Conservation (phyloP, 37 sponge, comb jelly and placozoan species). For the Diacarnus erythraeanus region DNA sequence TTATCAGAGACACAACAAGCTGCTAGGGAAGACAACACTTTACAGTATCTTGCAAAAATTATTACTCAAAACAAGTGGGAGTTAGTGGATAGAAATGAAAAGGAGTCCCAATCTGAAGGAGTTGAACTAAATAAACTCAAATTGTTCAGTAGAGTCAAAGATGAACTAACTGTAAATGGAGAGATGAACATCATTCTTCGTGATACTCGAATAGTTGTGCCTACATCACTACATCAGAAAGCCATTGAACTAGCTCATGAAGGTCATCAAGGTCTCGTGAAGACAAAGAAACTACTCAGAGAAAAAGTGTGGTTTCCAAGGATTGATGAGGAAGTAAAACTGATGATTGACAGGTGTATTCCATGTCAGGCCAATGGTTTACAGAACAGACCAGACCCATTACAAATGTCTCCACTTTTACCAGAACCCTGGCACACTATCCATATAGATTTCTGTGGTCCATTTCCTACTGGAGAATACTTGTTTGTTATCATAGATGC, state of each 20-base stretch:
- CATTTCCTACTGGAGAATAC: conserved; percentile 53
- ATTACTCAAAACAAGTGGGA: not conserved
- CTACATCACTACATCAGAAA: too few relatives aligned
- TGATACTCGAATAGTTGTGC: conserved; percentile 35
- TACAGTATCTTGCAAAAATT: conserved; percentile 2
- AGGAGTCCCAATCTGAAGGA: not conserved
- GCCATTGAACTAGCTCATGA: conserved; percentile 33
- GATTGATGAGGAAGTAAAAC: conserved; percentile 2
- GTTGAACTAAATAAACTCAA: too few relatives aligned
- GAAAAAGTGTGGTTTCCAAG: conserved; percentile 49
- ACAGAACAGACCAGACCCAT: conserved; percentile 19
- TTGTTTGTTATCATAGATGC: conserved; percentile 52
- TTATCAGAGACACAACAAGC: conserved; percentile 26
- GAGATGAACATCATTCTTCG: conserved; percentile 16
- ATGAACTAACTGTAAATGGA: conserved; percentile 22
- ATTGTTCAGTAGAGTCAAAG: too few relatives aligned
- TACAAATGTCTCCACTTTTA: conserved; percentile 42
- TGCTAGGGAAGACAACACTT: conserved; percentile 18
- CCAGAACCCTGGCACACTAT: conserved; percentile 48
- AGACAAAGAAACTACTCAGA: conserved; percentile 34
- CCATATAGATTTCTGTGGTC: conserved; percentile 47
- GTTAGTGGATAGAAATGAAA: not conserved
- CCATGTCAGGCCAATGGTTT: conserved; percentile 17
- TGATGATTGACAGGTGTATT: conserved; percentile 2
- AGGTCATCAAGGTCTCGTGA: conserved; percentile 39